Percentiles rank a stretch among this genome's conserved stretches.
These are phyloP conservation scores for Gephyroberyx darwinii DNA, from an alignment of 2,797 vertebrate species.

Conservation along the genomic window DNA sequence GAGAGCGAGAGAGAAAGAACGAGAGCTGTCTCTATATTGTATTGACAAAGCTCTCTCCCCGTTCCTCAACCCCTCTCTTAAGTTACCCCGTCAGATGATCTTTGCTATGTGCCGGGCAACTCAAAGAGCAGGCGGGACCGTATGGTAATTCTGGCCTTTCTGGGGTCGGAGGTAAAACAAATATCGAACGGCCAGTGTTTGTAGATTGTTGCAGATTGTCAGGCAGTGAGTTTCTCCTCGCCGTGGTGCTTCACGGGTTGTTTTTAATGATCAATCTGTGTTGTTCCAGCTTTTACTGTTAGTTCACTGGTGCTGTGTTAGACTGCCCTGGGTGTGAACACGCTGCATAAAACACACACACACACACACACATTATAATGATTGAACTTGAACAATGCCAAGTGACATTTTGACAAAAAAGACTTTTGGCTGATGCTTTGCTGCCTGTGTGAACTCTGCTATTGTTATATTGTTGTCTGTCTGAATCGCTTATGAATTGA, in stretches of 20 bases:
- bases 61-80: too few relatives aligned
- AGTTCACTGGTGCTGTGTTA: not conserved
- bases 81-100: constrained; percentile 36
- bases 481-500: too few relatives aligned
- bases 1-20: too few relatives aligned
- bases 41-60: constrained; percentile 4
- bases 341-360: not conserved
- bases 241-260: constrained; percentile 35
- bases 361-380: not conserved
- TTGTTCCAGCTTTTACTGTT: constrained; percentile 54
- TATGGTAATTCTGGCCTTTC: constrained; percentile 41
- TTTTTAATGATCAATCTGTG: constrained; percentile 49
- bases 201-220: constrained; percentile 46
- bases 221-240: constrained; percentile 60
- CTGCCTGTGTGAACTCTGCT: too few relatives aligned
- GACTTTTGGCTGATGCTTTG: too few relatives aligned
- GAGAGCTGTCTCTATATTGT: not conserved
- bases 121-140: constrained; percentile 33
- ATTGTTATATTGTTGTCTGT: too few relatives aligned
- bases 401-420: too few relatives aligned
- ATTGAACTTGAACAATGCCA: too few relatives aligned
- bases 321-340: constrained; percentile 21
- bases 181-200: constrained; percentile 70
- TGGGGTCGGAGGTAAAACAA: constrained; percentile 61
- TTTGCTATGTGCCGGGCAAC: constrained; percentile 26